Evolutionary conservation across 2,797 vertebrate species (phyloP), one percentile per base, ranked within the genome.

Genomic region (Tragopan temminckii): DNA sequence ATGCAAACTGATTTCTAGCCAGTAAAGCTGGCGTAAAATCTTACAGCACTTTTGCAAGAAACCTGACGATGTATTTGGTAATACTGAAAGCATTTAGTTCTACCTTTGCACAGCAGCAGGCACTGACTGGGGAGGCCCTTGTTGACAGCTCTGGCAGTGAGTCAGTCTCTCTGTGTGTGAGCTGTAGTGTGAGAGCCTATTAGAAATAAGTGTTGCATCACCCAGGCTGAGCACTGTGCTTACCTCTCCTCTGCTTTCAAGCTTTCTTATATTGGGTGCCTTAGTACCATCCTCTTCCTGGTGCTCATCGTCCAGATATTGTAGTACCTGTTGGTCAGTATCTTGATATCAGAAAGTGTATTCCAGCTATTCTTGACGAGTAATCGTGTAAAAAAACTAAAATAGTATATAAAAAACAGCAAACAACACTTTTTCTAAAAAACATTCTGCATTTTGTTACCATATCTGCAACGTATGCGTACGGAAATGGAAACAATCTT

Each of bases 381-480:
- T 79, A 57, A 33, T 46, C 38, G 18, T 38, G 29, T 77, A 61
- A 77, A 88, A 88, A 84, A 64, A 9, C 48, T 24, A 48, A 48
- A 63, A 33, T 46, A 42, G 29, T 38, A 18, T 76, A 59, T 70
- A 89, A 81, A 64, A 9, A 24, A 12, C 23, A 25, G 25, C 5
- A 13, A 48, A 23, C 46, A 48, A 48, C 12, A 13, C 48, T 68
- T 53, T 80, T 89, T 83, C 84, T 57, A 69, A 82, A 82, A 83
- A 55, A 20, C 3, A 7, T 80, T 70, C 69, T 55, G 13, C 17
- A 15, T 88, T 76, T 66, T 55, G 18, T 42, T 15, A 25, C 75
- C 33, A 15, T 46, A 19, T 3, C 8, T 31, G 7, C 19, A 71
- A 9, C 0, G 0, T 19, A 10, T 8, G 20, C 15, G 3, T 35